phyloP scores from a whole-genome alignment of 2,113 vertebrate species.

The Megaleporinus macrocephalus region DNA sequence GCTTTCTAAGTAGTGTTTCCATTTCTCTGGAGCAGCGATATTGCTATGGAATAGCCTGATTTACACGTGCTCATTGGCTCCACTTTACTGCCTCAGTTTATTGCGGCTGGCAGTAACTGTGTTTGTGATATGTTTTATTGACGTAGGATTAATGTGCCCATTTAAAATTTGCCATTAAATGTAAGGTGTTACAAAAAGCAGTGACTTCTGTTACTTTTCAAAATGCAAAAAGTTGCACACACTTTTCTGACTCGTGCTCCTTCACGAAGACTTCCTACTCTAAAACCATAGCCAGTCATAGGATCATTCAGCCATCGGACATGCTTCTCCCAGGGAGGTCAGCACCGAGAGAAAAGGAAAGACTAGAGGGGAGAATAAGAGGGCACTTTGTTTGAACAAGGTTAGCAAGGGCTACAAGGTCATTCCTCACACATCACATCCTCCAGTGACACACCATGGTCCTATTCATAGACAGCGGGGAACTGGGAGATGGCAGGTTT shows the following conservation, averaged over 20 bases:
- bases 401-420: constrained; percentile 48
- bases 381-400: constrained; percentile 12
- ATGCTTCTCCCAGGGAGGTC: constrained; percentile 23
- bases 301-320: constrained; percentile 35
- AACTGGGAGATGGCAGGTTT: constrained; percentile 42
- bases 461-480: constrained; percentile 49
- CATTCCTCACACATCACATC: constrained; percentile 61
- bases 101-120: no score
- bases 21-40: no score
- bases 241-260: no score
- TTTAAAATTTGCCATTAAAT: no score
- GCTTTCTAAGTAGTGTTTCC: background rate
- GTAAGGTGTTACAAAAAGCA: no score
- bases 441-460: constrained; percentile 67
- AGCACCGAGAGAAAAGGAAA: background rate
- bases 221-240: no score
- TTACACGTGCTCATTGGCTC: no score
- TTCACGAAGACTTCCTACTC: constrained; percentile 4
- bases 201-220: no score
- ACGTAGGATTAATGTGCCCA: no score
- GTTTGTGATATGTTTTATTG: no score
- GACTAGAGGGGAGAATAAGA: background rate
- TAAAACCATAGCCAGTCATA: background rate
- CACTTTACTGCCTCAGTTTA: no score
- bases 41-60: no score